Percentiles rank a stretch among this genome's conserved stretches.
These are phyloP conservation scores for Cheilosia impressa DNA, from an alignment of 2,888 invertebrate genomes.

Conservation along the genomic window DNA sequence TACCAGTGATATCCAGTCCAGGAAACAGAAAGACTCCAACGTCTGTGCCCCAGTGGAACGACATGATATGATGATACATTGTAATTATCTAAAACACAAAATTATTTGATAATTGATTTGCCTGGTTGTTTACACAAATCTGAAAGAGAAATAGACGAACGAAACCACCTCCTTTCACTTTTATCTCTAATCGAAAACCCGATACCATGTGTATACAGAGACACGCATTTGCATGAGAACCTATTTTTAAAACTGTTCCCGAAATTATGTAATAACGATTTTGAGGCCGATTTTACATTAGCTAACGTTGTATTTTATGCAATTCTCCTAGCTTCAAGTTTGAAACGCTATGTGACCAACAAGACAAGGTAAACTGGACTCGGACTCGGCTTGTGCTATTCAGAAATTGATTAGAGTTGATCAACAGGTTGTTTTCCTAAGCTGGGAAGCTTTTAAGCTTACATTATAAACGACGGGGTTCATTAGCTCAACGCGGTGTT, in stretches of 20 bases:
- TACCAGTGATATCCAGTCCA: slow-evolving; percentile 85
- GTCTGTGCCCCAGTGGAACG: slow-evolving; percentile 88
- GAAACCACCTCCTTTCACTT: slow-evolving; percentile 35
- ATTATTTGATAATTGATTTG: slow-evolving; percentile 2
- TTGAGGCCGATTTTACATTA: slow-evolving; percentile 16
- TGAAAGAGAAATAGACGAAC: background rate
- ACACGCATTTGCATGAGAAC: background rate
- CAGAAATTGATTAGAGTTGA: slow-evolving; percentile 21
- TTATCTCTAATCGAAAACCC: background rate
- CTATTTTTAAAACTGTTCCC: slow-evolving; percentile 24
- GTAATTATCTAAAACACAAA: slow-evolving; percentile 11
- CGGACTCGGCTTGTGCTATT: slow-evolving; percentile 1
- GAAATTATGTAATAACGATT: slow-evolving; percentile 34
- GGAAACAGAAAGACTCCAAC: slow-evolving; percentile 87
- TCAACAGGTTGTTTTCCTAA: slow-evolving; percentile 40
- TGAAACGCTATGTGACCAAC: background rate
- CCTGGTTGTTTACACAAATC: slow-evolving; percentile 15
- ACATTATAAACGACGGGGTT: slow-evolving; percentile 29
- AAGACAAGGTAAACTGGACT: slow-evolving; percentile 24
- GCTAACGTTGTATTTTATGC: background rate
- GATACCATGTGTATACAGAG: background rate
- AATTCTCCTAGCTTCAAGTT: background rate
- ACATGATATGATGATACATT: slow-evolving; percentile 84
- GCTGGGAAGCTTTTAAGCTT: slow-evolving; percentile 57
- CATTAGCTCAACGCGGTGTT: slow-evolving; percentile 6